phyloP scores from a whole-genome alignment of 1,140 invertebrate genomes.

The Hyphantria cunea region DNA sequence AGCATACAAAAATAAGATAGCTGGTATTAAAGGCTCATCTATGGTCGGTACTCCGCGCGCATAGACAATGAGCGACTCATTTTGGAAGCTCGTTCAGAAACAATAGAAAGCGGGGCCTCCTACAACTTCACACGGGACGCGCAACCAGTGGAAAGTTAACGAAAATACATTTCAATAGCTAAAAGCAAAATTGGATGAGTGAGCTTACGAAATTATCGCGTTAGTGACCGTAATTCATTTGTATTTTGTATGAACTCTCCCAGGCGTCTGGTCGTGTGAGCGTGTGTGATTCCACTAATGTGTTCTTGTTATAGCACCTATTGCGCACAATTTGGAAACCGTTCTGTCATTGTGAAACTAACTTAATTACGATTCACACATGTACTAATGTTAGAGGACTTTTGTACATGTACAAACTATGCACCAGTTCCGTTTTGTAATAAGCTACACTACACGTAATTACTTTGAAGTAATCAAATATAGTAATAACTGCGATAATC shows the following conservation, averaged over 20 bases:
- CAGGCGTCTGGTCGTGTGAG: conserved; percentile 47
- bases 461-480: conserved; percentile 21
- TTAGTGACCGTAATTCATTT: conserved; percentile 65
- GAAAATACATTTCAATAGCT: conserved; percentile 75
- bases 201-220: conserved; percentile 71
- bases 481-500: conserved; percentile 38
- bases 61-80: conserved; percentile 62
- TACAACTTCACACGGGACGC: conserved; percentile 58
- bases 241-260: conserved; percentile 54
- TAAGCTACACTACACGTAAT: background rate
- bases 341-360: conserved; percentile 37
- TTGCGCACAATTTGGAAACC: conserved; percentile 20
- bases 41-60: conserved; percentile 49
- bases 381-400: conserved; percentile 25
- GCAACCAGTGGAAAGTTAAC: conserved; percentile 66
- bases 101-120: conserved; percentile 55
- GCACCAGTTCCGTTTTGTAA: conserved; percentile 12
- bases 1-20: conserved; percentile 54
- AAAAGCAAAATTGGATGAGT: conserved; percentile 63
- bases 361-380: conserved; percentile 43
- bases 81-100: conserved; percentile 48
- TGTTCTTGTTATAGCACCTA: conserved; percentile 49
- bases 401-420: conserved; percentile 4
- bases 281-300: conserved; percentile 68
- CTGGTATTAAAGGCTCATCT: conserved; percentile 61